These are phyloP conservation scores for Eupithecia centaureata DNA, from an alignment of 2,888 invertebrate species.

Conservation along the genomic window DNA sequence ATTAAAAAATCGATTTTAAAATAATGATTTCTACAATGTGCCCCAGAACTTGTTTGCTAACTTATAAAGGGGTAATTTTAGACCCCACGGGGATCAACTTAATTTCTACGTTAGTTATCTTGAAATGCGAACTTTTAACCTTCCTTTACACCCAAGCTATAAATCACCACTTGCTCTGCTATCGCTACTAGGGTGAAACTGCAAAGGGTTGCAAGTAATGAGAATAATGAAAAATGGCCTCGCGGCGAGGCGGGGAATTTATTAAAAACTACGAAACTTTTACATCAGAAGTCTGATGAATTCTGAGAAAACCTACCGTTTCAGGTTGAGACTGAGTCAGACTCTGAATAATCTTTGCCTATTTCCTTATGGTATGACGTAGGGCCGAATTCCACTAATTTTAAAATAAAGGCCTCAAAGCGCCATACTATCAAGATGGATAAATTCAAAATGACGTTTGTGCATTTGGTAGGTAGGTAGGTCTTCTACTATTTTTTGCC, in stretches of 20 bases:
- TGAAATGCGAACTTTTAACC: neutral
- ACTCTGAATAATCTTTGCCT: neutral
- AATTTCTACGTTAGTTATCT: neutral
- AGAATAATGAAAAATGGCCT: constrained; percentile 75
- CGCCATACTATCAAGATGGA: too few relatives aligned
- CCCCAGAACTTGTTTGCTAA: neutral
- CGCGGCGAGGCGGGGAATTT: constrained; percentile 57
- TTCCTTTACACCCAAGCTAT: neutral
- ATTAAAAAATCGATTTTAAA: too few relatives aligned
- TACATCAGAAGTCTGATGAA: constrained; percentile 12
- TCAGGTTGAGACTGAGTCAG: neutral
- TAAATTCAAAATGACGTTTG: too few relatives aligned
- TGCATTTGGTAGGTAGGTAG: too few relatives aligned
- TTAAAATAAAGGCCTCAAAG: too few relatives aligned
- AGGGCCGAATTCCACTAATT: too few relatives aligned
- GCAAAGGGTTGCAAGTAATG: constrained; percentile 75
- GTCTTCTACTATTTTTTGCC: too few relatives aligned
- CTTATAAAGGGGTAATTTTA: neutral
- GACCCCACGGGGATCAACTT: neutral
- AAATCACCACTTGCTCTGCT: constrained; percentile 40
- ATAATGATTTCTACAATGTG: neutral
- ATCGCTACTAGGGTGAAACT: constrained; percentile 57
- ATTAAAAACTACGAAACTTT: constrained; percentile 68
- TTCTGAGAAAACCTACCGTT: neutral
- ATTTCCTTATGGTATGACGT: too few relatives aligned